Percentiles rank a stretch among this genome's conserved stretches.
These are phyloP conservation scores for Lycodopsis pacificus DNA, from an alignment of 2,797 vertebrate species.

Conservation along the genomic window DNA sequence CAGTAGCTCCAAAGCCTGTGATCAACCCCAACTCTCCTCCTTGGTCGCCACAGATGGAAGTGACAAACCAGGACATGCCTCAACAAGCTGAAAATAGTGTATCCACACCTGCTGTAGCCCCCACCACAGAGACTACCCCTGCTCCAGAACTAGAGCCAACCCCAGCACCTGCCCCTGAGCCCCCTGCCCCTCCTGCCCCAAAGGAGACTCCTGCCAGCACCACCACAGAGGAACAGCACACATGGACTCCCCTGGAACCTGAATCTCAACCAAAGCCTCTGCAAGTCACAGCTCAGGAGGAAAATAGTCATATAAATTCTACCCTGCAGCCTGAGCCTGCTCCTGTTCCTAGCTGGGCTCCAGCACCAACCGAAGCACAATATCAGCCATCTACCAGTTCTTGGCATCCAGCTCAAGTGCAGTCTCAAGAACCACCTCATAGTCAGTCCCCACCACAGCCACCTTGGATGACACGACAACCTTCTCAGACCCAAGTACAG, in stretches of 20 bases:
- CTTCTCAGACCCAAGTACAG: conserved; percentile 67
- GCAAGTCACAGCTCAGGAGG: conserved; percentile 70
- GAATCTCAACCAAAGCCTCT: conserved; percentile 73
- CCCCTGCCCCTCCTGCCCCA: conserved; percentile 58
- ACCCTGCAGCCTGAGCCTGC: conserved; percentile 66
- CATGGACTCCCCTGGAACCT: conserved; percentile 75
- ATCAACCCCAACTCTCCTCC: conserved; percentile 88
- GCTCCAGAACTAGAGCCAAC: conserved; percentile 72
- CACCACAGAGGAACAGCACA: conserved; percentile 67
- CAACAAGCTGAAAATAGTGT: conserved; percentile 86
- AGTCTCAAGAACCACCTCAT: conserved; percentile 66
- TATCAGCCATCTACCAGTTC: conserved; percentile 71
- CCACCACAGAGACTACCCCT: conserved; percentile 63
- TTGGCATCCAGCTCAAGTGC: conserved; percentile 78
- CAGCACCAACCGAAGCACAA: conserved; percentile 75
- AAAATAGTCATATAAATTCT: conserved; percentile 63
- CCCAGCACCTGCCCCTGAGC: conserved; percentile 74
- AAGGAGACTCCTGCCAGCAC: conserved; percentile 62
- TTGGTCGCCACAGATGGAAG: conserved; percentile 87
- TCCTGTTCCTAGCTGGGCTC: conserved; percentile 67
- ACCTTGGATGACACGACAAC: conserved; percentile 69
- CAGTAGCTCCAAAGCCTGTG: conserved; percentile 95
- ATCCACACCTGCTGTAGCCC: conserved; percentile 77
- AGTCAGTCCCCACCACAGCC: conserved; percentile 68
- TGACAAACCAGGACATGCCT: conserved; percentile 83